These are phyloP conservation scores for Caradrina clavipalpis DNA, from an alignment of 2,888 invertebrate species.

Conservation along the genomic window DNA sequence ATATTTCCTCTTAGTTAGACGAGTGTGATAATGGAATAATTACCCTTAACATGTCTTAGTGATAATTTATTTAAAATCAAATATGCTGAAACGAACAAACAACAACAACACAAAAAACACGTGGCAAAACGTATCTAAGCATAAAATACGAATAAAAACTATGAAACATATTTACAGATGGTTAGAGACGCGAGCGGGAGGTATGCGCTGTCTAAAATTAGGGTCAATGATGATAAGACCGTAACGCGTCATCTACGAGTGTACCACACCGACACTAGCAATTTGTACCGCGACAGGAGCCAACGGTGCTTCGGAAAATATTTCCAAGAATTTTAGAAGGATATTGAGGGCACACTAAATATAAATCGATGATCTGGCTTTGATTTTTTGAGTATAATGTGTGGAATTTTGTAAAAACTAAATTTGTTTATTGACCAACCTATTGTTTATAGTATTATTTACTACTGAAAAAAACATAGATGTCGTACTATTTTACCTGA, in stretches of 20 bases:
- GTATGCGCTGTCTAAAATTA: slow-evolving; percentile 79
- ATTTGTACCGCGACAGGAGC: slow-evolving; percentile 27
- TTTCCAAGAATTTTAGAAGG: slow-evolving; percentile 18
- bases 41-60: neutral
- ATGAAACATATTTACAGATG: slow-evolving; percentile 56
- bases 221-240: slow-evolving; percentile 86
- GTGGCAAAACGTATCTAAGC: slow-evolving; percentile 21
- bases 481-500: neutral
- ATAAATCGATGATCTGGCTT: neutral
- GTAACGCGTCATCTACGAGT: slow-evolving; percentile 76
- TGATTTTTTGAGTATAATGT: neutral
- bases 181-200: slow-evolving; percentile 66
- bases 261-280: slow-evolving; percentile 47
- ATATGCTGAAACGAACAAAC: neutral
- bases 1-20: neutral
- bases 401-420: neutral
- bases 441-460: neutral
- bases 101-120: slow-evolving; percentile 19
- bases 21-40: neutral
- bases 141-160: slow-evolving; percentile 38
- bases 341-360: slow-evolving; percentile 20
- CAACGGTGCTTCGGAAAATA: slow-evolving; percentile 8
- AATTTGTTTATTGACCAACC: no score
- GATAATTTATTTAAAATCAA: slow-evolving; percentile 8
- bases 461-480: neutral